These are phyloP conservation scores for Brachystomella parvula DNA, from an alignment of 1,140 invertebrate genomes.

Conservation along the genomic window DNA sequence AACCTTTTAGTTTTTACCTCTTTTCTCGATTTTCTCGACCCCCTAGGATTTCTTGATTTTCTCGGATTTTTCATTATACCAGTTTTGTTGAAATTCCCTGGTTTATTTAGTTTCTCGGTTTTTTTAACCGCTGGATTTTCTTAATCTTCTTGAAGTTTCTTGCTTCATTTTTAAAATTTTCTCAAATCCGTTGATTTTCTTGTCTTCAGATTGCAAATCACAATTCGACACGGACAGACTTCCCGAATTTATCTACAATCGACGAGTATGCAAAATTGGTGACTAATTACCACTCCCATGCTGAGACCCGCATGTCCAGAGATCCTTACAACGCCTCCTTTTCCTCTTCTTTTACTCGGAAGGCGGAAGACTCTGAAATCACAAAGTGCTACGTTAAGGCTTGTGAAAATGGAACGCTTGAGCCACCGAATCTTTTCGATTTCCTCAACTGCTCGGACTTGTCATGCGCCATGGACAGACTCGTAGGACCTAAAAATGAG, in stretches of 20 bases:
- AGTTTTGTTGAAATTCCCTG: too few species aligned
- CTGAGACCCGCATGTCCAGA: conserved; percentile 26
- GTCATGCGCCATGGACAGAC: conserved; percentile 13
- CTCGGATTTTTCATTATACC: too few species aligned
- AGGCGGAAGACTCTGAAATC: conserved; percentile 23
- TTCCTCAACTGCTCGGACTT: conserved; percentile 30
- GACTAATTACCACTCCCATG: conserved; percentile 23
- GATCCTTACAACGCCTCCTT: conserved; percentile 29
- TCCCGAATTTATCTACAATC: conserved; percentile 20
- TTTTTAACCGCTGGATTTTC: too few species aligned
- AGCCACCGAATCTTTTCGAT: conserved; percentile 20
- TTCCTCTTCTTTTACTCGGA: conserved; percentile 21
- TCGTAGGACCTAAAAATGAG: not conserved
- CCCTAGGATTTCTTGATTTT: too few species aligned
- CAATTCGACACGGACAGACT: conserved; percentile 32
- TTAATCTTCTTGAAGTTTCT: not conserved
- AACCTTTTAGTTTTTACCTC: too few species aligned
- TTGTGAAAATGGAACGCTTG: conserved; percentile 31
- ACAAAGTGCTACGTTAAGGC: conserved; percentile 31
- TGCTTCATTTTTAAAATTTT: conserved; percentile 1
- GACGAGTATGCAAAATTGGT: conserved; percentile 33
- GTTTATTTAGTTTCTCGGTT: too few species aligned
- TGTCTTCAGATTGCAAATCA: conserved; percentile 26
- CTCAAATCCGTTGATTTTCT: conserved; percentile 3
- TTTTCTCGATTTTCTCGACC: too few species aligned